Percentiles rank a stretch among this genome's conserved stretches.
Evolutionary conservation across 2,888 invertebrate genomes (phyloP).

Genomic region (Archips crataeganus): DNA sequence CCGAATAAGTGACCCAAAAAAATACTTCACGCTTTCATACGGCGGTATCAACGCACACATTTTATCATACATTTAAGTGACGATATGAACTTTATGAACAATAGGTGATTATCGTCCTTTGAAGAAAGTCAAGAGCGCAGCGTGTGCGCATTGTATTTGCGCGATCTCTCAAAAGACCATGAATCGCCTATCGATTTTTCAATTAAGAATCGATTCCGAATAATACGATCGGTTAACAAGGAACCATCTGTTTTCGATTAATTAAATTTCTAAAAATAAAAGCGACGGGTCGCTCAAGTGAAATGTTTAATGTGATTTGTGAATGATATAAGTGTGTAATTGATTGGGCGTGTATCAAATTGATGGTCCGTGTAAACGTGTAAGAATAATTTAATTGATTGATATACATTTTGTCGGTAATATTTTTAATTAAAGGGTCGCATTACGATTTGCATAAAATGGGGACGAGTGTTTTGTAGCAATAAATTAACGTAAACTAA

Average conservation of each 20-base stretch:
- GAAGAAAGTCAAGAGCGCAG: slow-evolving; percentile 76
- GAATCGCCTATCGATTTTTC: slow-evolving; percentile 69
- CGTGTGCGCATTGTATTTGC: slow-evolving; percentile 79
- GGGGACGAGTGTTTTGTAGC: neutral
- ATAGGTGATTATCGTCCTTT: slow-evolving; percentile 80
- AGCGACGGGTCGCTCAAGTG: slow-evolving; percentile 56
- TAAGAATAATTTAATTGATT: slow-evolving; percentile 40
- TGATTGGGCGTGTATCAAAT: slow-evolving; percentile 45
- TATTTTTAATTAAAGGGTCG: slow-evolving; percentile 26
- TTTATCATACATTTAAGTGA: slow-evolving; percentile 26
- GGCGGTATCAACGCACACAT: slow-evolving; percentile 6
- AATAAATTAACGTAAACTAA: slow-evolving; percentile 19
- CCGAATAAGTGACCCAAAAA: neutral
- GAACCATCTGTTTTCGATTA: slow-evolving; percentile 83
- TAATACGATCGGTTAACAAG: slow-evolving; percentile 75
- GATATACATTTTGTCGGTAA: slow-evolving; percentile 28
- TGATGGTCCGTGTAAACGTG: slow-evolving; percentile 41
- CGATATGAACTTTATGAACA: slow-evolving; percentile 64
- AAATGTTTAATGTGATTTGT: slow-evolving; percentile 56
- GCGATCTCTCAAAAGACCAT: slow-evolving; percentile 65
- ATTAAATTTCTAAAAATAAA: slow-evolving; percentile 70
- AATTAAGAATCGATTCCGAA: slow-evolving; percentile 77
- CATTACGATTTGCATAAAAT: slow-evolving; percentile 10
- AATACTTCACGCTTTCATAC: slow-evolving; percentile 8
- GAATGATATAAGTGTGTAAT: slow-evolving; percentile 48